These are phyloP conservation scores for Eurosta solidaginis DNA, from an alignment of 1,140 invertebrate species.

Conservation along the genomic window DNA sequence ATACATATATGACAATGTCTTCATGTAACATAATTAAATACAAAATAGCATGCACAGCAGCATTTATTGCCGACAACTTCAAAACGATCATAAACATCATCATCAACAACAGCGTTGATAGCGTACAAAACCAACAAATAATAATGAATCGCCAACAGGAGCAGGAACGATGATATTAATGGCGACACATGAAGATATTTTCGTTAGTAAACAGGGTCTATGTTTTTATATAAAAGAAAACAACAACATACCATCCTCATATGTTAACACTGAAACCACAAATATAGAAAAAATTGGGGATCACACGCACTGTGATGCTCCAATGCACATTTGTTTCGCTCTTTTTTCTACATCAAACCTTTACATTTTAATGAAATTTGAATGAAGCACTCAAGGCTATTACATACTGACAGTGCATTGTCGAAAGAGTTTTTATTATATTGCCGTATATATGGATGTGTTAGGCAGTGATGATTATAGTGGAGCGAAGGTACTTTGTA, in stretches of 20 bases:
- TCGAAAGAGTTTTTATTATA: neutral
- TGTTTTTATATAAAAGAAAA: too few species aligned
- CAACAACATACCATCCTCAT: neutral
- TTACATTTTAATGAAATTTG: neutral
- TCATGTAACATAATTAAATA: neutral
- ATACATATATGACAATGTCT: too few species aligned
- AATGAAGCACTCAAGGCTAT: neutral
- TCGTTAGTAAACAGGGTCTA: neutral
- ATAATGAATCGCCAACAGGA: slow-evolving; percentile 15
- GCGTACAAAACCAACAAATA: slow-evolving; percentile 1
- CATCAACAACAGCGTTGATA: slow-evolving; percentile 17
- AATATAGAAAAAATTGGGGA: neutral
- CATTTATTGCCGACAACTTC: slow-evolving; percentile 25
- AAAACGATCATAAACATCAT: slow-evolving; percentile 27
- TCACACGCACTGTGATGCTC: neutral
- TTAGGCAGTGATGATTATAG: too few species aligned
- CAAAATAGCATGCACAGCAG: slow-evolving; percentile 18
- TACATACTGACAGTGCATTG: neutral
- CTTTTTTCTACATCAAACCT: neutral
- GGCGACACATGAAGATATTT: slow-evolving; percentile 16
- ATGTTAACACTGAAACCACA: neutral
- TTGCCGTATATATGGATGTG: neutral
- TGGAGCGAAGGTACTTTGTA: too few species aligned
- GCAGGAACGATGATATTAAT: slow-evolving; percentile 12
- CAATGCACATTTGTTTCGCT: neutral